Evolutionary conservation across 2,113 vertebrate genomes (phyloP), one percentile per base, ranked within the genome.

Genomic region (Bambusicola thoracicus): DNA sequence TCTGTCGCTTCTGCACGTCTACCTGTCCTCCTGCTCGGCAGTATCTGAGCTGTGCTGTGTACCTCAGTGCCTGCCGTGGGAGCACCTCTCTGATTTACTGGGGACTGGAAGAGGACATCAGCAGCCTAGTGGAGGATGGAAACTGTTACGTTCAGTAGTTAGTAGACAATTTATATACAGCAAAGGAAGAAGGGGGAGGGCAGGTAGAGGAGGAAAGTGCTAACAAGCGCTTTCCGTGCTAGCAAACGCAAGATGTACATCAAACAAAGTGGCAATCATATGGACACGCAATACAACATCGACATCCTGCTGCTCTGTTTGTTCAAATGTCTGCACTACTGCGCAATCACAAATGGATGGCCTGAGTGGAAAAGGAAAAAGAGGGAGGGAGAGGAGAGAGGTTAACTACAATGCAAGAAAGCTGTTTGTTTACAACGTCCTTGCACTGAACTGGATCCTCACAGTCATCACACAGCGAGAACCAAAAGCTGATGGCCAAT

Each of bases 261-360:
- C 92, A 92, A 96, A 93, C 81, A 46, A 88, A 95, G 59, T 92
- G 94, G 92, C 92, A 91, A 84, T 87, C 81, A n/a, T 77, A 55
- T 3, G 16, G 86, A 75, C 84, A 89, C 69, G 89, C 82, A 49
- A 30, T 46, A 65, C 73, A 83, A 95, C 94, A 94, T 44, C 14
- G 34, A 95, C 89, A 94, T 92, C 89, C 89, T 83, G 94, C 94
- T 95, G 87, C 93, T 43, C 61, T 44, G 85, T 44, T 95, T 56
- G 61, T 36, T 41, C 70, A 87, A 65, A 90, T 10, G 5, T 74
- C 92, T 92, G 93, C 85, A 69, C 92, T 67, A 92, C 40, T 0
- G 1, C 44, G 94, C 92, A 93, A 95, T 87, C 93, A 94, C 94
- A 77, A 93, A 96, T 75, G 91, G 78, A 85, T 73, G 92, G 91